Evolutionary conservation across 2,888 invertebrate genomes (phyloP).

Genomic region (Epistrophe grossulariae): DNA sequence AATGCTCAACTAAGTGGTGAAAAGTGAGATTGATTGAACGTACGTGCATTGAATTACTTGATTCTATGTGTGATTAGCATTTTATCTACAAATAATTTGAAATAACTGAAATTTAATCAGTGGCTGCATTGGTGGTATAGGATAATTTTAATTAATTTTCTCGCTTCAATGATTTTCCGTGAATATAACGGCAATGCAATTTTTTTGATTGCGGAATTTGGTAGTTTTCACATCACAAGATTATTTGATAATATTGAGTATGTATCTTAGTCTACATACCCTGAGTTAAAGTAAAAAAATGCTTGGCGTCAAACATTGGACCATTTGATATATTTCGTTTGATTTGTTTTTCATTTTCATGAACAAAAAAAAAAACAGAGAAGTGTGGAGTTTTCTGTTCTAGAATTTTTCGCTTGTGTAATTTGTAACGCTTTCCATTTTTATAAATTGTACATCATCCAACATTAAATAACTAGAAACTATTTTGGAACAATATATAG

Average conservation of each 20-base stretch:
- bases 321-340: neutral
- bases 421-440: no score
- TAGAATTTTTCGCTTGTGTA: no score
- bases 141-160: constrained; percentile 48
- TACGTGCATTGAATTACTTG: constrained; percentile 53
- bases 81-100: constrained; percentile 13
- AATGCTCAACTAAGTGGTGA: constrained; percentile 29
- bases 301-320: neutral
- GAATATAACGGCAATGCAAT: constrained; percentile 33
- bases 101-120: constrained; percentile 33
- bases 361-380: no score
- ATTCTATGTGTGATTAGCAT: constrained; percentile 19
- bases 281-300: neutral
- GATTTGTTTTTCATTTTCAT: no score
- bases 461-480: no score
- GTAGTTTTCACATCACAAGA: constrained; percentile 32
- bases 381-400: no score
- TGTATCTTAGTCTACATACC: neutral
- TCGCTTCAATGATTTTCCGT: constrained; percentile 34
- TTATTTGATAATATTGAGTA: neutral
- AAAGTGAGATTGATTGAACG: constrained; percentile 47
- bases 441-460: no score
- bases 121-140: neutral
- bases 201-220: constrained; percentile 45
- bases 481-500: no score